These are phyloP conservation scores for fruit fly (Drosophila melanogaster) DNA, from an alignment of 1,140 invertebrate species.

Conservation along the genomic window DNA sequence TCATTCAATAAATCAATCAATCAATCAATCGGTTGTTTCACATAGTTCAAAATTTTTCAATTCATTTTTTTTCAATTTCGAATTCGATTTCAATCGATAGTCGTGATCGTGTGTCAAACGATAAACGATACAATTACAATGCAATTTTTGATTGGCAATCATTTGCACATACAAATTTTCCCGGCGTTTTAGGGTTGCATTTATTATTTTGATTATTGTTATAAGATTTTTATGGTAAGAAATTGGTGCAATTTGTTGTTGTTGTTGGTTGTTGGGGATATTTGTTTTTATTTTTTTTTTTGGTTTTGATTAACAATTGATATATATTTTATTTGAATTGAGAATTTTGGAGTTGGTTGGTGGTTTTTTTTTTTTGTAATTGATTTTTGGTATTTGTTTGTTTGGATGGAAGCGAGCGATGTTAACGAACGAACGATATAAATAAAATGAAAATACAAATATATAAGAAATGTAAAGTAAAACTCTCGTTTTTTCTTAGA, in stretches of 20 bases:
- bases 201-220: slow-evolving; percentile 31
- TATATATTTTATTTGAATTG: slow-evolving; percentile 34
- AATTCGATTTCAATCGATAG: slow-evolving; percentile 49
- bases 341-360: slow-evolving; percentile 42
- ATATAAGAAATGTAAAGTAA: slow-evolving; percentile 83
- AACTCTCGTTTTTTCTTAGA: slow-evolving; percentile 65
- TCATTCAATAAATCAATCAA: slow-evolving; percentile 25
- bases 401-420: slow-evolving; percentile 84
- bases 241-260: slow-evolving; percentile 33
- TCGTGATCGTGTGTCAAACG: slow-evolving; percentile 72
- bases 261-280: slow-evolving; percentile 31
- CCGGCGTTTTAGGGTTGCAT: slow-evolving; percentile 36
- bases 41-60: slow-evolving; percentile 8
- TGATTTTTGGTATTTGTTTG: slow-evolving; percentile 61
- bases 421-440: slow-evolving; percentile 84
- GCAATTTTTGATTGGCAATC: slow-evolving; percentile 46
- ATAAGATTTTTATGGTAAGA: slow-evolving; percentile 20
- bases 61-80: slow-evolving; percentile 19
- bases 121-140: slow-evolving; percentile 65
- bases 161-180: slow-evolving; percentile 35
- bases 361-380: slow-evolving; percentile 46
- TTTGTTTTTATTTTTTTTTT: too few species aligned
- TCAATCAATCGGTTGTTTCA: slow-evolving; percentile 40
- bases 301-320: slow-evolving; percentile 29
- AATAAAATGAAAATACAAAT: slow-evolving; percentile 84